Evolutionary conservation across 2,797 vertebrate genomes (phyloP).

Genomic region (Taeniopygia guttata): DNA sequence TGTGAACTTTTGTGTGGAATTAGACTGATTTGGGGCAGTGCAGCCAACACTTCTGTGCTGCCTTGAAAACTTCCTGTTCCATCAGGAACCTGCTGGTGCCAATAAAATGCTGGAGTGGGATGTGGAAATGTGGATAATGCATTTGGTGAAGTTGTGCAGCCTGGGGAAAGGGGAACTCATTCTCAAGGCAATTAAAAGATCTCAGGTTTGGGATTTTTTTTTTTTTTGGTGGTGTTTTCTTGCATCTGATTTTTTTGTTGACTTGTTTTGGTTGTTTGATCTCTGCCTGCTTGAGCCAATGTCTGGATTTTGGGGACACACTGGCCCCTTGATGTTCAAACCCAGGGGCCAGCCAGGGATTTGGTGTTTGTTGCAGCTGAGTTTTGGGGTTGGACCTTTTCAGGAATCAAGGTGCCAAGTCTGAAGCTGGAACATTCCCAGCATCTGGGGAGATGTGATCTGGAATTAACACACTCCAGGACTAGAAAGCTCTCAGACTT

Average conservation of each 20-base stretch:
- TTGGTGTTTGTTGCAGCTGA: neutral
- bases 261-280: neutral
- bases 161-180: neutral
- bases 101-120: neutral
- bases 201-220: neutral
- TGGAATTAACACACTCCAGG: neutral
- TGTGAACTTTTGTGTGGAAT: neutral
- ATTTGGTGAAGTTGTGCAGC: neutral
- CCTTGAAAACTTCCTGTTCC: neutral
- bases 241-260: neutral
- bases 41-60: neutral
- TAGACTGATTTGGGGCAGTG: neutral
- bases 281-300: neutral
- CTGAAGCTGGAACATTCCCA: neutral
- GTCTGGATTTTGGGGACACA: neutral
- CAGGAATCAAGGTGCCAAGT: neutral
- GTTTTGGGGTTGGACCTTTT: neutral
- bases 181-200: neutral
- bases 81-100: neutral
- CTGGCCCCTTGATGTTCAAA: neutral
- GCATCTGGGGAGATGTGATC: neutral
- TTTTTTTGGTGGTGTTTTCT: neutral
- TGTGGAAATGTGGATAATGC: neutral
- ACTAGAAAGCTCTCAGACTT: neutral
- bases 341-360: neutral